Evolutionary conservation across 2,888 invertebrate species (phyloP).

Genomic region (Incurvaria masculella): DNA sequence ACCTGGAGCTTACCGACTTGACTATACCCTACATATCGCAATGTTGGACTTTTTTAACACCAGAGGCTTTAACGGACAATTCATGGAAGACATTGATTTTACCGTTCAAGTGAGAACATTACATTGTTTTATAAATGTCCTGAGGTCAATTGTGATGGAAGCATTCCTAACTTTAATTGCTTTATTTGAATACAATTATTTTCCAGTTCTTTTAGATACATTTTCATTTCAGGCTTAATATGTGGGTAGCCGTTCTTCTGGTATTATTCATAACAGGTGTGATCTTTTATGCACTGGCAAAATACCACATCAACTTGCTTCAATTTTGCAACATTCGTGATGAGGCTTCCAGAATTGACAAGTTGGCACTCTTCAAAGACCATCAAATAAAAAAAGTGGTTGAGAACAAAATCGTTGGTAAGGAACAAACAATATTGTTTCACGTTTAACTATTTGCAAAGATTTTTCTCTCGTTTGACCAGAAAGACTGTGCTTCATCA

Average conservation of each 20-base stretch:
- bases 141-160: too few species aligned
- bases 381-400: too few species aligned
- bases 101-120: conserved; percentile 65
- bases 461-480: too few species aligned
- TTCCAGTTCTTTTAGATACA: neutral
- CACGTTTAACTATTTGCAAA: too few species aligned
- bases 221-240: conserved; percentile 56
- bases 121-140: neutral
- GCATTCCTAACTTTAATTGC: too few species aligned
- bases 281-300: conserved; percentile 64
- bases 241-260: conserved; percentile 72
- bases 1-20: conserved; percentile 67
- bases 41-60: conserved; percentile 81
- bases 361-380: neutral
- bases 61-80: conserved; percentile 75
- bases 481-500: conserved; percentile 14
- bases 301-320: conserved; percentile 49
- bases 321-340: conserved; percentile 21
- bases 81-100: conserved; percentile 81
- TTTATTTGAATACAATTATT: neutral
- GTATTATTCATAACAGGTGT: conserved; percentile 64
- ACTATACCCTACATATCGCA: conserved; percentile 77
- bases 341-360: neutral
- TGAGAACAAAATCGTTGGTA: too few species aligned
- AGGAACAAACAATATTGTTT: too few species aligned